Conservation (phyloP, 2,888 invertebrate species). For the Cacoxenus indagator region DNA sequence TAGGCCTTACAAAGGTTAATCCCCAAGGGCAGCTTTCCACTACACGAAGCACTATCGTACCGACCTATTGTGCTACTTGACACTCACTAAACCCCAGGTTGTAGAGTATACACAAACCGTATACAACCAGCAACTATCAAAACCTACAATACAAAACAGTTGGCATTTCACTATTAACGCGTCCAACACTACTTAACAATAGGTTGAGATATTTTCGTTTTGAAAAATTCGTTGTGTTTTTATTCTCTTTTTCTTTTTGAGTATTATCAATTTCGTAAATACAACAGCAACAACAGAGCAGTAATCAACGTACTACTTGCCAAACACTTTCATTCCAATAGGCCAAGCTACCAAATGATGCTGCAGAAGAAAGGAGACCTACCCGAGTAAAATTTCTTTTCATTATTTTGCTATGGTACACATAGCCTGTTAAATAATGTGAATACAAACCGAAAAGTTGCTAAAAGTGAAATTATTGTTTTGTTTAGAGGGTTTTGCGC, state of each 20-base stretch:
- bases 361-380: background rate
- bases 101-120: too few relatives aligned
- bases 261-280: background rate
- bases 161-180: too few relatives aligned
- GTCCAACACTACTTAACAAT: background rate
- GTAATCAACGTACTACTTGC: conserved; percentile 9
- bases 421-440: conserved; percentile 32
- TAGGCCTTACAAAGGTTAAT: too few relatives aligned
- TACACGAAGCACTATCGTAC: too few relatives aligned
- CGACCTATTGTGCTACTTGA: too few relatives aligned
- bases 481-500: conserved; percentile 20
- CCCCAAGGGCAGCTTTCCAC: too few relatives aligned
- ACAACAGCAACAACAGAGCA: background rate
- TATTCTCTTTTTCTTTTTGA: background rate
- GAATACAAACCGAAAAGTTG: conserved; percentile 38
- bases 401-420: conserved; percentile 8
- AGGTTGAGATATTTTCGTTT: background rate
- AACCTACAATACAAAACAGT: too few relatives aligned
- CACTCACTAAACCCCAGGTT: too few relatives aligned
- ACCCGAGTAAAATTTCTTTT: conserved; percentile 34
- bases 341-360: background rate
- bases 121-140: too few relatives aligned
- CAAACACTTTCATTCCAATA: conserved; percentile 14
- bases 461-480: conserved; percentile 60
- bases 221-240: background rate